A percentile compares a stretch with the other conserved stretches of the same genome.
Conservation (phyloP, 1,140 invertebrate genomes). For the Drosophila suzukii region DNA sequence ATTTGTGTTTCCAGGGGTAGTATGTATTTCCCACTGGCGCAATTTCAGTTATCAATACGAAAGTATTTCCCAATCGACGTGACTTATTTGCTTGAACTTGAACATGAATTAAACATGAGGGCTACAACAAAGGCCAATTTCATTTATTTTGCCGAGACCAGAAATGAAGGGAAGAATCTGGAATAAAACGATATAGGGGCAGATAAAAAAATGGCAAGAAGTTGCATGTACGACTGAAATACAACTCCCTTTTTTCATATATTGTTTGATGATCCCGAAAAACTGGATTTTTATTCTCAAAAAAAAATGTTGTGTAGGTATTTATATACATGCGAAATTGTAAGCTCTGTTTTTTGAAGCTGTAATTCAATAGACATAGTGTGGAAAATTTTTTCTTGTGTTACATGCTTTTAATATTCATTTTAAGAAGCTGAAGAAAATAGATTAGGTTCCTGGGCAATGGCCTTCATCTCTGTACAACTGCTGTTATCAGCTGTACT, state of each 20-base stretch:
- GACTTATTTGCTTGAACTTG: slow-evolving; percentile 37
- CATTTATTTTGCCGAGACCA: neutral
- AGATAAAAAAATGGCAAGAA: slow-evolving; percentile 6
- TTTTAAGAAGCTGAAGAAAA: slow-evolving; percentile 1
- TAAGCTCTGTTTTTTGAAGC: too few species aligned
- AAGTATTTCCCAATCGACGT: slow-evolving; percentile 38
- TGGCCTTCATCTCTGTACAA: slow-evolving; percentile 15
- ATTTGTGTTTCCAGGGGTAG: slow-evolving; percentile 7
- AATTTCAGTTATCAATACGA: slow-evolving; percentile 42
- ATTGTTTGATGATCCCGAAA: neutral
- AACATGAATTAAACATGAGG: slow-evolving; percentile 19
- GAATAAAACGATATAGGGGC: neutral
- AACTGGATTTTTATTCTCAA: neutral
- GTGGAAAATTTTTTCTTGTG: too few species aligned
- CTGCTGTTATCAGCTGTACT: slow-evolving; percentile 31
- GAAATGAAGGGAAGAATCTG: neutral
- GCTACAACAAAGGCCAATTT: neutral
- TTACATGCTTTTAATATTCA: neutral
- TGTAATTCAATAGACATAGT: too few species aligned
- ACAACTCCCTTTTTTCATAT: neutral
- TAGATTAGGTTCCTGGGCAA: neutral
- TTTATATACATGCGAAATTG: too few species aligned
- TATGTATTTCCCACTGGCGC: slow-evolving; percentile 28
- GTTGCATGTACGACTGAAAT: neutral
- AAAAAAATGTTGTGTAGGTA: neutral